These are phyloP conservation scores for Lacerta viridis DNA, from an alignment of 2,797 vertebrate genomes.

Conservation along the genomic window DNA sequence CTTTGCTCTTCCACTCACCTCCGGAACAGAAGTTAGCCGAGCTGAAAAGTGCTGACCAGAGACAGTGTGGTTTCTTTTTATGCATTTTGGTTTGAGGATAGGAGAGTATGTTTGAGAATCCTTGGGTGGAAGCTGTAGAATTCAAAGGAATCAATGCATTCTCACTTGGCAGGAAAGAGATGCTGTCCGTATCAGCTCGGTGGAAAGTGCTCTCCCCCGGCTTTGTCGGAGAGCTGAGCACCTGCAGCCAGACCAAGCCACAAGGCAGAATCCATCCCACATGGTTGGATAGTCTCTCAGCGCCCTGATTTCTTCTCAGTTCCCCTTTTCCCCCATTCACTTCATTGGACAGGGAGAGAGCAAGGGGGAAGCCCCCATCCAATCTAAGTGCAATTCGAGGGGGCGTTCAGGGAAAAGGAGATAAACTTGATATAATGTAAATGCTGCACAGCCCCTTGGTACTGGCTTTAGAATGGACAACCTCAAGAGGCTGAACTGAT, in stretches of 20 bases:
- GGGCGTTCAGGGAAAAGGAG: slow-evolving; percentile 24
- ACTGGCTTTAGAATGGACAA: slow-evolving; percentile 28
- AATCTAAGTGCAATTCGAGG: slow-evolving; percentile 45
- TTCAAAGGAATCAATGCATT: not conserved
- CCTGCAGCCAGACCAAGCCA: slow-evolving; percentile 24
- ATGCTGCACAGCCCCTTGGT: slow-evolving; percentile 34
- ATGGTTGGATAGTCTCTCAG: slow-evolving; percentile 37
- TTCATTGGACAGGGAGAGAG: slow-evolving; percentile 36
- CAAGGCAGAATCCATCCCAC: slow-evolving; percentile 29
- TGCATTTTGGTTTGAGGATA: not conserved
- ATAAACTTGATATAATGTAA: slow-evolving; percentile 20
- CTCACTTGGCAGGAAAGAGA: not conserved
- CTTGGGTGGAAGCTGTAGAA: not conserved
- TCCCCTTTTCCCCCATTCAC: slow-evolving; percentile 19
- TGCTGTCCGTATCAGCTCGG: not conserved
- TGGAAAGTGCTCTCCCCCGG: not conserved
- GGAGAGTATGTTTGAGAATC: slow-evolving; percentile 6
- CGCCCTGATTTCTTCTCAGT: slow-evolving; percentile 31
- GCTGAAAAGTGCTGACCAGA: slow-evolving; percentile 31
- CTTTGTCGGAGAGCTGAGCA: slow-evolving; percentile 17
- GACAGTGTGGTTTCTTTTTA: slow-evolving; percentile 18
- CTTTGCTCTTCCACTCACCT: slow-evolving; percentile 15
- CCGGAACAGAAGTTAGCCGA: not conserved
- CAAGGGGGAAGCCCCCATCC: slow-evolving; percentile 29
- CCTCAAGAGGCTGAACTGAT: not conserved